Percentiles rank a stretch among this genome's conserved stretches.
Evolutionary conservation across 2,888 invertebrate species (phyloP).

Genomic region (Apomyelois bistriatella): DNA sequence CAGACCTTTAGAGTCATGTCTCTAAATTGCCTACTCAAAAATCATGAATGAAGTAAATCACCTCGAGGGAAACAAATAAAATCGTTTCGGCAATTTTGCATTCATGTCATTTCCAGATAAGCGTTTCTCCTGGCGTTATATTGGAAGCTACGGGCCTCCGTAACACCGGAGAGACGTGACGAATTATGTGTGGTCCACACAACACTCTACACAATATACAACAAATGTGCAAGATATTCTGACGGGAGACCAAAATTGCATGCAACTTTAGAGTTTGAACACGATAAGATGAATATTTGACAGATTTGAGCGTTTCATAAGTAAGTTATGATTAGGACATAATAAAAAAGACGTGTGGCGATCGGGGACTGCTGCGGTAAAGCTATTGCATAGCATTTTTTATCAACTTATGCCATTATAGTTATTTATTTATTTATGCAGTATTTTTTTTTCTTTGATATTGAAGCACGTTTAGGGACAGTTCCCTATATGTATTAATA

Average conservation of each 20-base stretch:
- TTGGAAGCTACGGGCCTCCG: conserved; percentile 33
- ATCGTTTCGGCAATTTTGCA: background rate
- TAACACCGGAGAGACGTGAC: conserved; percentile 44
- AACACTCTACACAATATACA: conserved; percentile 46
- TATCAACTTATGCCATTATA: too few species aligned
- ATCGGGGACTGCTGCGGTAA: too few species aligned
- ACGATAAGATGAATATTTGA: background rate
- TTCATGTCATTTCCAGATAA: conserved; percentile 35
- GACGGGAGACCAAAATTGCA: conserved; percentile 20
- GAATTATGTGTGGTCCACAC: conserved; percentile 48
- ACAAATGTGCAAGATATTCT: conserved; percentile 45
- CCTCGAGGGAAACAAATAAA: background rate
- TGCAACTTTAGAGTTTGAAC: background rate
- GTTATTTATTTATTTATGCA: too few species aligned
- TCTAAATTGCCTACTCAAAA: background rate
- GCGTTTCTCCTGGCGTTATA: conserved; percentile 35
- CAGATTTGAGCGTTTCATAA: too few species aligned
- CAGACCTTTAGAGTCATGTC: background rate
- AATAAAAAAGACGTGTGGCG: too few species aligned
- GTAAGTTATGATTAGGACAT: too few species aligned
- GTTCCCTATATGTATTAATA: too few species aligned
- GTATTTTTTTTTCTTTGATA: too few species aligned
- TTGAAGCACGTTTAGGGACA: too few species aligned
- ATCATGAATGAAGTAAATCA: background rate
- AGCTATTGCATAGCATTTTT: too few species aligned